Evolutionary conservation across 1,140 invertebrate species (phyloP), one percentile per base, ranked within the genome.

Genomic region (Cydia pomonella): DNA sequence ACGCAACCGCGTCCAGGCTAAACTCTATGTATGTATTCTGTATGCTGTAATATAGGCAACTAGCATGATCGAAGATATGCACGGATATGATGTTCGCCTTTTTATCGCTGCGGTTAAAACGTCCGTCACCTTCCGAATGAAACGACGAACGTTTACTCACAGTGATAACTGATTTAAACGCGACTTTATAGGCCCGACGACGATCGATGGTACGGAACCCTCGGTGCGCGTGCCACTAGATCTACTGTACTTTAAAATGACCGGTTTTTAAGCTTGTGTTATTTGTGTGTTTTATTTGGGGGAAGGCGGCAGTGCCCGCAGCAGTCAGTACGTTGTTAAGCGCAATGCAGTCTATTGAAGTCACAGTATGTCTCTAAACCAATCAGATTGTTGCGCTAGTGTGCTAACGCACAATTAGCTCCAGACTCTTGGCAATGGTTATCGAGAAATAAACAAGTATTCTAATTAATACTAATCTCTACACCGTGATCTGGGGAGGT

Each of bases 361-460:
- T 92, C 90, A 87, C 90, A 93, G 91, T 93, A 93, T 85, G 91
- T 92, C 83, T 84, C 84, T 84, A 84, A 89, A 89, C 83, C 83
- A 90, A 90, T 92, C 82, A 86, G 83, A 89, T 89, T 88, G 79
- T 89, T 90, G 86, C 83, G 90, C 90, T 92, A 92, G 91, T 93
- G 91, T 94, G 93, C 93, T 91, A 93, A 93, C 92, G 90, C 90
- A 92, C 93, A 91, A 79, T 87, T 87, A 90, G 84, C 86, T 82
- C 82, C 75, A 80, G 77, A 78, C 74, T 76, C 79, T 85, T 80
- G 86, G 83, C 83, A 82, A 81, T 74, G 85, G 85, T 88, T 90
- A 86, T 87, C 87, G 86, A 89, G 84, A 84, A 82, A 82, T 84
- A 86, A 69, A 33, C 29, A 69, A 29, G 64, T 69, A 38, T 38